Evolutionary conservation across 1,140 invertebrate species (phyloP).

Genomic region (Dreissena rostriformis): DNA sequence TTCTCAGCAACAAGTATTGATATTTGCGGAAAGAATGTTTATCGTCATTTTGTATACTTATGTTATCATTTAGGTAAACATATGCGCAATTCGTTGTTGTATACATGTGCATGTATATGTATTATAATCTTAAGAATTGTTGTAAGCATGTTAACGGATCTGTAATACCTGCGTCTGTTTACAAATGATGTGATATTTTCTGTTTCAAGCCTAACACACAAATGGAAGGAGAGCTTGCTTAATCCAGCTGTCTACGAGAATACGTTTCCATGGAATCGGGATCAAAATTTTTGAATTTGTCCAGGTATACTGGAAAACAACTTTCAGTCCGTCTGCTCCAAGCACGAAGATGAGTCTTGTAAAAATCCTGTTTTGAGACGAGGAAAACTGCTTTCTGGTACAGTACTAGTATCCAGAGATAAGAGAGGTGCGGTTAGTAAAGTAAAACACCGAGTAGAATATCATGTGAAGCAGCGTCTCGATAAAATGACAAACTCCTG

Average conservation of each 20-base stretch:
- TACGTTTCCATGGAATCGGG: background rate
- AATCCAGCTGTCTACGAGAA: slow-evolving; percentile 18
- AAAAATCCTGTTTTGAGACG: background rate
- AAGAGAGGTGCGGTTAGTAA: background rate
- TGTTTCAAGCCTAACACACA: too few species aligned
- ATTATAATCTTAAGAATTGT: too few species aligned
- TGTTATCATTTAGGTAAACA: background rate
- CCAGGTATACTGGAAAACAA: background rate
- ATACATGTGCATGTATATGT: too few species aligned
- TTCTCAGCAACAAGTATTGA: too few species aligned
- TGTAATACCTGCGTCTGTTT: too few species aligned
- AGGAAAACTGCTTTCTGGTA: background rate
- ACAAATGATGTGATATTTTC: too few species aligned
- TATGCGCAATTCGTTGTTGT: background rate
- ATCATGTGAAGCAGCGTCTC: background rate
- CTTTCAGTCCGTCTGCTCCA: background rate
- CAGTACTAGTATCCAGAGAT: too few species aligned
- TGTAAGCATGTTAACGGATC: too few species aligned
- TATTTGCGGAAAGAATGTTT: background rate
- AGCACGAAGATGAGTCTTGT: slow-evolving; percentile 17
- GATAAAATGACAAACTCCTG: background rate
- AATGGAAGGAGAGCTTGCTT: slow-evolving; percentile 5
- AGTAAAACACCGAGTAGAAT: background rate
- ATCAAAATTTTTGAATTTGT: slow-evolving; percentile 22
- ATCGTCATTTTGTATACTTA: background rate